Evolutionary conservation across 2,888 invertebrate species (phyloP), one percentile per base, ranked within the genome.

Genomic region (Digitonthophagus gazella): DNA sequence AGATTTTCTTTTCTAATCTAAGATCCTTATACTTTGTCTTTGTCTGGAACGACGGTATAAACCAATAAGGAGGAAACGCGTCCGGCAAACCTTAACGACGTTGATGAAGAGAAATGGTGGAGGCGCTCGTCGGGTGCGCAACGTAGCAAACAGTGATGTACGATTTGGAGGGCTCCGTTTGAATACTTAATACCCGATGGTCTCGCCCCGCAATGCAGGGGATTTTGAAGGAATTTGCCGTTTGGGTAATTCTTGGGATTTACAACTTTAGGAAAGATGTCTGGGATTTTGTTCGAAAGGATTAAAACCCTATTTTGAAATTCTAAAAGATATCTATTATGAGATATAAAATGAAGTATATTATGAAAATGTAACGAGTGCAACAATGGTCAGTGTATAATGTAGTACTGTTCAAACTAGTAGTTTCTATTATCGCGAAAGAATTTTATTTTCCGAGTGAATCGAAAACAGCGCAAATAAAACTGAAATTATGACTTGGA

Each of bases 81-180:
- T 79, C 78, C 79, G 80, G 80, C 80, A 78, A 79, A 78, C 73
- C 76, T 70, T 72, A 67, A 71, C 71, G 78, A 78, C 78, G 74
- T 76, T 82, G 81, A 82, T 82, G 80, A 81, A 82, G 82, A 82
- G 78, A 80, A 81, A 81, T 79, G 79, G 79, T 74, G 75, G 72
- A 75, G 72, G 74, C 72, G 74, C 74, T 75, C 28, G 28, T 44
- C 71, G 70, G 72, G 71, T 74, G 71, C 74, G 72, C 72, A 74
- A 75, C 74, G 75, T 72, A 71, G 76, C 75, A 75, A 61, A 74
- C 74, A 75, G 78, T 80, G 81, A 81, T 80, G 75, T 77, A 81
- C 80, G 80, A 72, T 74, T 76, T 76, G 74, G 74, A 76, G 76
- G 77, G 78, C 77, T 76, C 75, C 75, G 77, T 75, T 76, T 78